Evolutionary conservation across 2,888 invertebrate genomes (phyloP).

Genomic region (Deilephila porcellus): DNA sequence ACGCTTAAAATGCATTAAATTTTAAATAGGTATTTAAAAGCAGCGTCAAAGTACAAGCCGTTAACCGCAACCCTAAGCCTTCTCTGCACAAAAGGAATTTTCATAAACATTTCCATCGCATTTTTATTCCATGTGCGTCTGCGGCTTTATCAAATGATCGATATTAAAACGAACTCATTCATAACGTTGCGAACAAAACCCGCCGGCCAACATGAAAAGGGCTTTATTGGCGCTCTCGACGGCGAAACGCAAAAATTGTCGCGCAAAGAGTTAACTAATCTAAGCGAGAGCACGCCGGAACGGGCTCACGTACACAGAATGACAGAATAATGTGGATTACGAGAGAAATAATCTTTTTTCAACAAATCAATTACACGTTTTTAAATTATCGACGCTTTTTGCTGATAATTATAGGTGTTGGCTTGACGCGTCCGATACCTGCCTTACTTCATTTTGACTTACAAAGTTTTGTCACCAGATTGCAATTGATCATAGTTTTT

Average conservation of each 20-base stretch:
- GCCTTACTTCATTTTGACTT: background rate
- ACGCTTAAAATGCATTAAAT: background rate
- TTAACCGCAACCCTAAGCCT: background rate
- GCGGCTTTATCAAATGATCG: constrained; percentile 35
- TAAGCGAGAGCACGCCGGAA: constrained; percentile 60
- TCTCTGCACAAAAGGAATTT: constrained; percentile 25
- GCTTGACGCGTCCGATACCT: background rate
- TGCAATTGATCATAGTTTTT: background rate
- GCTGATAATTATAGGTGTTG: background rate
- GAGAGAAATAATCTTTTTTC: constrained; percentile 10
- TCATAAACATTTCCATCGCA: constrained; percentile 16
- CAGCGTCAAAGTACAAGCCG: background rate
- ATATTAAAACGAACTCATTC: constrained; percentile 38
- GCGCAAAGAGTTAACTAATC: constrained; percentile 69
- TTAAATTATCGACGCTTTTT: background rate
- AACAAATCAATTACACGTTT: constrained; percentile 19
- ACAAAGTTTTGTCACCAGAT: background rate
- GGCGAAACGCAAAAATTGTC: constrained; percentile 61
- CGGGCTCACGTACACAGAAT: constrained; percentile 38
- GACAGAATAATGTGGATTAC: constrained; percentile 40
- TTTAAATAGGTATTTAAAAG: background rate
- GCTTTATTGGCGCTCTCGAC: constrained; percentile 67
- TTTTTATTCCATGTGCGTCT: constrained; percentile 28
- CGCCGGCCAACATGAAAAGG: constrained; percentile 61
- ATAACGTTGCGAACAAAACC: constrained; percentile 52